Evolutionary conservation across 1,140 invertebrate genomes (phyloP).

Genomic region (Eupristina koningsbergeri): DNA sequence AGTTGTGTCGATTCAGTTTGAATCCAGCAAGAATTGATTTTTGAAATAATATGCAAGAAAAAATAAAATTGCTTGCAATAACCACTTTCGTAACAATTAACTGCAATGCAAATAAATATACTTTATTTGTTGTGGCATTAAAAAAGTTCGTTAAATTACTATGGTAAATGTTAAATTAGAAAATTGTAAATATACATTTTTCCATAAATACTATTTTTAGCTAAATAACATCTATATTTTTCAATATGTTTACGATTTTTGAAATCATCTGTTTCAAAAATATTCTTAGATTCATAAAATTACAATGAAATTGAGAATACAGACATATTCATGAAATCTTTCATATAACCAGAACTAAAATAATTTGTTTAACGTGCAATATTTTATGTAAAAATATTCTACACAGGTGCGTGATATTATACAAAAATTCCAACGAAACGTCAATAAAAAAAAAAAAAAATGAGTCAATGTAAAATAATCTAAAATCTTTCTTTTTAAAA

Average conservation of each 20-base stretch:
- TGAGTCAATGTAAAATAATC: background rate
- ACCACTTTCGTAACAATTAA: constrained; percentile 27
- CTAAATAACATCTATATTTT: constrained; percentile 8
- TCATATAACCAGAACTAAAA: constrained; percentile 51
- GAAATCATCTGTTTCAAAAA: background rate
- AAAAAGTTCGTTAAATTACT: background rate
- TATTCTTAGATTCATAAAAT: constrained; percentile 4
- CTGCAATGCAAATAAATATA: constrained; percentile 39
- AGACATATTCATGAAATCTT: constrained; percentile 37
- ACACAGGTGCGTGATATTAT: constrained; percentile 48
- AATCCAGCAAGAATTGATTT: constrained; percentile 47
- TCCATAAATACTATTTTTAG: constrained; percentile 41
- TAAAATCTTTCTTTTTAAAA: background rate
- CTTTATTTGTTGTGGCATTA: constrained; percentile 22
- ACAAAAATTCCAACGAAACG: constrained; percentile 57
- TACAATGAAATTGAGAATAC: constrained; percentile 40
- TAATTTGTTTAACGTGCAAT: constrained; percentile 58
- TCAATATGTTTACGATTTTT: background rate
- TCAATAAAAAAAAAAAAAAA: constrained; percentile 31
- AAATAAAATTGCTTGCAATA: constrained; percentile 9
- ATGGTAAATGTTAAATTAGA: constrained; percentile 11
- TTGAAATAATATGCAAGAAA: background rate
- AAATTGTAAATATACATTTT: constrained; percentile 28
- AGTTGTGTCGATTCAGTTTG: background rate
- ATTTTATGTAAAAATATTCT: constrained; percentile 57